phyloP scores from a whole-genome alignment of 1,140 invertebrate genomes.

The Dolichoris vasculosae region DNA sequence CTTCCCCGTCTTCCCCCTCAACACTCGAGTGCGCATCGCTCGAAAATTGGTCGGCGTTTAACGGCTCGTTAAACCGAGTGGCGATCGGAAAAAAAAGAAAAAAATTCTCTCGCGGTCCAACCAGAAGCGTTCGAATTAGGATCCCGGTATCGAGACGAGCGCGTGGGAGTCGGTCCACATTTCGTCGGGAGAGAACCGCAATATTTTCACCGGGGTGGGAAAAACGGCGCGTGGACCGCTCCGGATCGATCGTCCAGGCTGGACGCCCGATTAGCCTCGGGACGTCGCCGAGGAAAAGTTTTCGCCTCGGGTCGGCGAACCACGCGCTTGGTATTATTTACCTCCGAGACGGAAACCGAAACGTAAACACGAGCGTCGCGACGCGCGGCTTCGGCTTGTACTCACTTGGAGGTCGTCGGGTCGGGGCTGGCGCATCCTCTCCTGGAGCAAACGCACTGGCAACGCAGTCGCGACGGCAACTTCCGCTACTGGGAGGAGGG shows the following conservation, averaged over 20 bases:
- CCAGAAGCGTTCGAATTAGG: no score
- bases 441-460: background rate
- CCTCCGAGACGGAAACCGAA: no score
- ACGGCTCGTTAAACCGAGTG: no score
- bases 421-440: background rate
- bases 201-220: background rate
- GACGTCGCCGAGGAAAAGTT: background rate
- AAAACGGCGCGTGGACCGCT: no score
- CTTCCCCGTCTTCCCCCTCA: no score
- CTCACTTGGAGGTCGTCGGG: background rate
- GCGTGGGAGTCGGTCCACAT: background rate
- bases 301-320: background rate
- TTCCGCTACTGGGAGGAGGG: slow-evolving; percentile 5
- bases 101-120: no score
- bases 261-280: no score
- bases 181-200: background rate
- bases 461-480: background rate
- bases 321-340: no score
- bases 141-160: background rate
- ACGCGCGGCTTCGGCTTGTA: background rate
- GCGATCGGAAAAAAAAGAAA: no score
- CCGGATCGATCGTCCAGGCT: background rate
- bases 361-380: background rate
- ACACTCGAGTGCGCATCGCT: no score
- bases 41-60: no score